Evolutionary conservation across 2,113 vertebrate genomes (phyloP).

Genomic region (Rhadina sibilatrix): DNA sequence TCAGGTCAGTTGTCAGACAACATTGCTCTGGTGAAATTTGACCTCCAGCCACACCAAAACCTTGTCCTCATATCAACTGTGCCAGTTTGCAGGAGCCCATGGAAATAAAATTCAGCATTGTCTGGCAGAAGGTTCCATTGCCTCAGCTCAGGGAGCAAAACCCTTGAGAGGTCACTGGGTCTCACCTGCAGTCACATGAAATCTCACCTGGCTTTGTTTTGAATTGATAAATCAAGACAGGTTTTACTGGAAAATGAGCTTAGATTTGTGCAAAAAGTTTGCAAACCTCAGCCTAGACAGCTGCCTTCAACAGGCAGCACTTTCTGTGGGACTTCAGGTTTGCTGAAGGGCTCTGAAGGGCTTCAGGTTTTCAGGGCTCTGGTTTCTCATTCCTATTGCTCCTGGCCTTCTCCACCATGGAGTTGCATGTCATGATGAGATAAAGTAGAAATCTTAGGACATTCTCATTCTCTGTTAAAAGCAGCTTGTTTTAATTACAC

Average conservation of each 20-base stretch:
- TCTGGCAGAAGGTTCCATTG: not conserved
- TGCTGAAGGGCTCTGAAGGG: not conserved
- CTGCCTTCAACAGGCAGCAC: not conserved
- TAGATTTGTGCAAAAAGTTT: not conserved
- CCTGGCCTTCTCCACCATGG: not conserved
- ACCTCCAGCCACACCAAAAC: slow-evolving; percentile 14
- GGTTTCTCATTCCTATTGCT: not conserved
- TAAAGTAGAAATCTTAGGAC: not conserved
- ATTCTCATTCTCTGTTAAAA: not conserved
- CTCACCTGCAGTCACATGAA: not conserved
- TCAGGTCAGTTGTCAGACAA: not conserved
- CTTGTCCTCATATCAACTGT: not conserved
- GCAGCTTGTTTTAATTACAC: not conserved
- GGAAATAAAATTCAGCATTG: not conserved
- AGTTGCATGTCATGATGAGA: not conserved
- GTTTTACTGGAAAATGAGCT: not conserved
- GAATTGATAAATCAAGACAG: not conserved
- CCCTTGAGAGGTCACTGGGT: not conserved
- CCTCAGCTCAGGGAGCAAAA: not conserved
- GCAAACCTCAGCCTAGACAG: not conserved
- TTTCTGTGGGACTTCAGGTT: not conserved
- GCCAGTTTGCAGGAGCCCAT: not conserved
- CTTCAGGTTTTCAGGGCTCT: not conserved
- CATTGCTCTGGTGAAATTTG: slow-evolving; percentile 28
- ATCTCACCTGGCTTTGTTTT: not conserved